phyloP scores from a whole-genome alignment of 1,140 invertebrate species.

The Hesperophylax magnus region DNA sequence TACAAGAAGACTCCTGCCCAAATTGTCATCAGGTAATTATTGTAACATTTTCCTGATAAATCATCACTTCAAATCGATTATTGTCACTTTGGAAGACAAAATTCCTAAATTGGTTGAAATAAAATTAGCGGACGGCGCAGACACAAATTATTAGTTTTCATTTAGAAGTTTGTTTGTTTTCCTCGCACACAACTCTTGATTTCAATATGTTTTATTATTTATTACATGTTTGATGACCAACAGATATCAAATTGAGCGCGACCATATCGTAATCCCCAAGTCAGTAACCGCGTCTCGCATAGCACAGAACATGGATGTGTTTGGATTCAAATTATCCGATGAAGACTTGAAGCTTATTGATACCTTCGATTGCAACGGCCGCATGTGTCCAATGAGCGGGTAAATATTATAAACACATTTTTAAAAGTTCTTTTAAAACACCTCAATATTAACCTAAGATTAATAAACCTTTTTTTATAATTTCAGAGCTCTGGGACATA shows the following conservation, averaged over 20 bases:
- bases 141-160: too few species aligned
- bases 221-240: too few species aligned
- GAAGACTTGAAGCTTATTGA: constrained; percentile 70
- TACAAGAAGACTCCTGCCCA: constrained; percentile 79
- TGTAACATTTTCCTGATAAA: too few species aligned
- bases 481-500: constrained; percentile 64
- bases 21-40: constrained; percentile 74
- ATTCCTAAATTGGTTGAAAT: too few species aligned
- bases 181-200: too few species aligned
- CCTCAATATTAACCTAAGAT: too few species aligned
- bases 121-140: too few species aligned
- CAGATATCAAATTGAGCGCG: constrained; percentile 67
- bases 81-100: too few species aligned
- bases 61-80: too few species aligned
- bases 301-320: constrained; percentile 78
- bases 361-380: constrained; percentile 65
- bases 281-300: constrained; percentile 78
- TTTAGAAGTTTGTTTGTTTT: too few species aligned
- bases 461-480: constrained; percentile 29
- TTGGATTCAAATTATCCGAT: constrained; percentile 77
- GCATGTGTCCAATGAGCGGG: constrained; percentile 63
- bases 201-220: too few species aligned
- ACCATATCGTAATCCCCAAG: constrained; percentile 70
- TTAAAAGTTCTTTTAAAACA: too few species aligned
- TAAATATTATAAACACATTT: constrained; percentile 50